Percentiles rank a stretch among this genome's conserved stretches.
Conservation (phyloP, 2,888 invertebrate genomes). For the Sarcophaga caerulescens region DNA sequence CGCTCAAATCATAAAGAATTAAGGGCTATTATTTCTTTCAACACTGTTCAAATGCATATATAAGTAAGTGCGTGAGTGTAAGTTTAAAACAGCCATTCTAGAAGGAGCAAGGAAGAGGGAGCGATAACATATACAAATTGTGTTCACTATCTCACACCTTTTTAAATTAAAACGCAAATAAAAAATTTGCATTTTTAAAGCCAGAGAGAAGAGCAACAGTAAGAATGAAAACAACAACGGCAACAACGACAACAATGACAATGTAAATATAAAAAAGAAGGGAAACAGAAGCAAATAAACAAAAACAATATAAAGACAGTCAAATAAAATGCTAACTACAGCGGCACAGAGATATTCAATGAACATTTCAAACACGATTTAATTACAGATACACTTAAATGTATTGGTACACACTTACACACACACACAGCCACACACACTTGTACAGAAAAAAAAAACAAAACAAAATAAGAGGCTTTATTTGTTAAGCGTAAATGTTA, state of each 20-base stretch:
- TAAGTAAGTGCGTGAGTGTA: too few relatives aligned
- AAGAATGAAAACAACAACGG: neutral
- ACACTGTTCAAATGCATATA: too few relatives aligned
- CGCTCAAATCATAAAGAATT: too few relatives aligned
- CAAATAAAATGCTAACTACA: neutral
- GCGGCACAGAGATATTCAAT: neutral
- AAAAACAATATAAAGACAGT: neutral
- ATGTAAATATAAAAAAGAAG: neutral
- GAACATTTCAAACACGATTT: conserved; percentile 32
- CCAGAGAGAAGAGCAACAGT: neutral
- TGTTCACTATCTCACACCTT: conserved; percentile 1
- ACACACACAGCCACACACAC: neutral
- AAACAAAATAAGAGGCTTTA: neutral
- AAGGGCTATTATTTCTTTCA: too few relatives aligned
- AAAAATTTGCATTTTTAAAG: conserved; percentile 21
- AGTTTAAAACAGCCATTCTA: too few relatives aligned
- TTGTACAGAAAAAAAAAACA: neutral
- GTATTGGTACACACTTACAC: neutral
- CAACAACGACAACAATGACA: neutral
- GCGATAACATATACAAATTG: neutral
- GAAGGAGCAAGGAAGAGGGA: too few relatives aligned
- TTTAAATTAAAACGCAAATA: conserved; percentile 12
- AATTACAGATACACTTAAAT: conserved; percentile 29
- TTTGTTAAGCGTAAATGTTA: neutral
- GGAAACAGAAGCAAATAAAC: neutral